Evolutionary conservation across 2,113 vertebrate genomes (phyloP).

Genomic region (Heterochromis multidens): DNA sequence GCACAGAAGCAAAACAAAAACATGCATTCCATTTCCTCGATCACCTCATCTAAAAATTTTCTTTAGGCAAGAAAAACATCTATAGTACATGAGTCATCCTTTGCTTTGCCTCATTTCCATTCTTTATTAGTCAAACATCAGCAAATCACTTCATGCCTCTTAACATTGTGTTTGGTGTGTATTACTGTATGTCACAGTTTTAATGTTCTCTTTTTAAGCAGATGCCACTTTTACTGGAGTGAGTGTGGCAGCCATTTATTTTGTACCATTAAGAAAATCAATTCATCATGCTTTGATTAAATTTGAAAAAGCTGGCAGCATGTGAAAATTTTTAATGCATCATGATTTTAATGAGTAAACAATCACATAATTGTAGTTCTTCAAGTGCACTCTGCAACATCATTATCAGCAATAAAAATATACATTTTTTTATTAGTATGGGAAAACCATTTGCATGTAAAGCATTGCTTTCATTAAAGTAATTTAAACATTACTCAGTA

Average conservation of each 20-base stretch:
- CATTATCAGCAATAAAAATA: not conserved
- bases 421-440: rapidly evolving
- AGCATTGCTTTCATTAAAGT: not conserved
- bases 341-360: not conserved
- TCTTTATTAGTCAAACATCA: not conserved
- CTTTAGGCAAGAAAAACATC: not conserved
- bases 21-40: rapidly evolving
- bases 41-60: not conserved
- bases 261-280: not conserved
- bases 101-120: not conserved
- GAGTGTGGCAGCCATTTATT: not conserved
- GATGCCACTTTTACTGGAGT: not conserved
- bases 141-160: not conserved
- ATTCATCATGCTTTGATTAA: not conserved
- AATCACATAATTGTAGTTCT: not conserved
- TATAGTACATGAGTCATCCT: not conserved
- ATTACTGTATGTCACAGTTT: not conserved
- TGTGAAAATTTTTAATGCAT: not conserved
- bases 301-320: not conserved
- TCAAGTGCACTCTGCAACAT: not conserved
- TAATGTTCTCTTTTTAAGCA: not conserved
- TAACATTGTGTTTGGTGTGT: not conserved
- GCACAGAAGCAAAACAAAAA: not conserved
- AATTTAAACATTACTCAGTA: not conserved
- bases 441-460: not conserved